Percentiles rank a stretch among this genome's conserved stretches.
Conservation (phyloP, 2,113 vertebrate genomes). For the Phocoena phocoena region DNA sequence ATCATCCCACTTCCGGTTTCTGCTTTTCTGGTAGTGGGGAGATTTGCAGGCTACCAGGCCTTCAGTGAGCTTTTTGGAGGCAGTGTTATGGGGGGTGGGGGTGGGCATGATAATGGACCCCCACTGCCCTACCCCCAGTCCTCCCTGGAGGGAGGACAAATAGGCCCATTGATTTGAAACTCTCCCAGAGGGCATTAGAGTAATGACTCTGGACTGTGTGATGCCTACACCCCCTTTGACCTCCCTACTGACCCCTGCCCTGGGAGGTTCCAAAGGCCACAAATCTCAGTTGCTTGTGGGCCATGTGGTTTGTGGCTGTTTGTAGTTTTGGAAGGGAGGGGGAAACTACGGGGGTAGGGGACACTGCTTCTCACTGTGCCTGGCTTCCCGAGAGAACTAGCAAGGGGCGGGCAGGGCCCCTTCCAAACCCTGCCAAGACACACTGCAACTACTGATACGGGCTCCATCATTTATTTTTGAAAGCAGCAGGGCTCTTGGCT, state of each 20-base stretch:
- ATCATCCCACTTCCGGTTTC: conserved; percentile 54
- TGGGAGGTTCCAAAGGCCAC: conserved; percentile 78
- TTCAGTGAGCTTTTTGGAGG: conserved; percentile 48
- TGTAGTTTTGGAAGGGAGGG: conserved; percentile 67
- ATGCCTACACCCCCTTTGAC: conserved; percentile 75
- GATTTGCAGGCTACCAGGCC: conserved; percentile 44
- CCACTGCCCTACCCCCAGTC: conserved; percentile 67
- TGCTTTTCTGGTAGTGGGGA: conserved; percentile 31
- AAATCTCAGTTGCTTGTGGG: conserved; percentile 77
- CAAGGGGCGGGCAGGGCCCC: conserved; percentile 24
- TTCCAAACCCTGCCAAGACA: conserved; percentile 67
- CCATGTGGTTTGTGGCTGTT: conserved; percentile 78
- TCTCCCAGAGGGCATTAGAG: conserved; percentile 77
- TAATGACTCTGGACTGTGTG: conserved; percentile 79
- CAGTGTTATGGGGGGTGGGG: conserved; percentile 34
- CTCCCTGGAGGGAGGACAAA: conserved; percentile 76
- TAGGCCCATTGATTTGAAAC: conserved; percentile 76
- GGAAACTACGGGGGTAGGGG: neutral
- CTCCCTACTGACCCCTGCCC: conserved; percentile 78
- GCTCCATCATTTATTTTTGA: conserved; percentile 70
- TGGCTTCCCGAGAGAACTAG: conserved; percentile 28
- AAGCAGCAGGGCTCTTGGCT: conserved; percentile 61
- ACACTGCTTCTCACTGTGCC: conserved; percentile 67
- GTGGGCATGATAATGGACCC: conserved; percentile 70
- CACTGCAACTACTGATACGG: conserved; percentile 61